These are phyloP conservation scores for Mus caroli DNA, from an alignment of 2,797 vertebrate genomes.

Conservation along the genomic window DNA sequence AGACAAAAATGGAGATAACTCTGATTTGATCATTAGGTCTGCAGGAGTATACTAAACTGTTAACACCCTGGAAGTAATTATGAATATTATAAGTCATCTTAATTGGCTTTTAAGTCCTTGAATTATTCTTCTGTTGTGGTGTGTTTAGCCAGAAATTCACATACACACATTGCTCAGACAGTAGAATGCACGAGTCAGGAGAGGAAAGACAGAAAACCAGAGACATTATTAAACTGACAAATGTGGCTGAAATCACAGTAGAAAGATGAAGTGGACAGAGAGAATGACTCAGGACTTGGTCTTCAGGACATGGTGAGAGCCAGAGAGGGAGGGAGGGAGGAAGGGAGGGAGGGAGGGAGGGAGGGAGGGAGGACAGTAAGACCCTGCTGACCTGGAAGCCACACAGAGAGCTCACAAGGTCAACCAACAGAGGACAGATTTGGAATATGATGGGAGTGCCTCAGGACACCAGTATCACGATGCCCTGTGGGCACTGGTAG, in stretches of 20 bases:
- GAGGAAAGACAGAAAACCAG: background rate
- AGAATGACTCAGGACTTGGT: background rate
- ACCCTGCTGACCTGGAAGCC: background rate
- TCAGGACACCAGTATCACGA: background rate
- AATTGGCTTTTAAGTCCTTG: background rate
- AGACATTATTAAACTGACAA: background rate
- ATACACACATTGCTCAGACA: background rate
- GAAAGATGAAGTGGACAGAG: background rate
- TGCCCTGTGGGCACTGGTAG: background rate
- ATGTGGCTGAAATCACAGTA: background rate
- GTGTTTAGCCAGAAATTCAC: background rate
- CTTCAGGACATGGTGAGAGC: background rate
- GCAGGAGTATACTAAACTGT: background rate
- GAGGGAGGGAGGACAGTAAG: background rate
- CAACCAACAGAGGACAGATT: background rate
- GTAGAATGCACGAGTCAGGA: background rate
- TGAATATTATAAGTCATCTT: background rate
- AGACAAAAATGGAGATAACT: background rate
- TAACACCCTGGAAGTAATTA: background rate
- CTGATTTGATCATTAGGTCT: background rate
- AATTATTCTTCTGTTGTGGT: background rate
- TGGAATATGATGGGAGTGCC: background rate
- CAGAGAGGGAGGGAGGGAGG: fast-evolving
- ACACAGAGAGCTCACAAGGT: background rate
- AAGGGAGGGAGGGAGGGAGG: no score